phyloP scores from a whole-genome alignment of 1,140 invertebrate species.

The Temnothorax curvispinosus region DNA sequence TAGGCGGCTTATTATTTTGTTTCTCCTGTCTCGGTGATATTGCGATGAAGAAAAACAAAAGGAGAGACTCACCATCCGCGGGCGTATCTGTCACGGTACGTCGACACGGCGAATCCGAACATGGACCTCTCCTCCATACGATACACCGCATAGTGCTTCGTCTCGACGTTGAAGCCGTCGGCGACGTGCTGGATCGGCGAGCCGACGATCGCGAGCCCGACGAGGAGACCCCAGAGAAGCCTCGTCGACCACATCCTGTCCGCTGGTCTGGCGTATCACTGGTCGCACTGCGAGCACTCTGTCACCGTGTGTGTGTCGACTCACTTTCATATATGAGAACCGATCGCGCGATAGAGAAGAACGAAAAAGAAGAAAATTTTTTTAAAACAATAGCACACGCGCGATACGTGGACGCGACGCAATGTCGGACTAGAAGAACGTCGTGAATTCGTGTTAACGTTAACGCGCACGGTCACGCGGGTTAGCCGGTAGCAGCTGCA shows the following conservation, averaged over 20 bases:
- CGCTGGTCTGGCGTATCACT: not conserved
- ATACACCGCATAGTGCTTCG: conserved; percentile 79
- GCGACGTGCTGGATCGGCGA: conserved; percentile 35
- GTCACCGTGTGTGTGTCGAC: conserved; percentile 29
- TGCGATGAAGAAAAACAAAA: not conserved
- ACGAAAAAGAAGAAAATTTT: not conserved
- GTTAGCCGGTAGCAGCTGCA: conserved; percentile 51
- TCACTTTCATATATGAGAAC: conserved; percentile 36
- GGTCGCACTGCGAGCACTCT: conserved; percentile 39
- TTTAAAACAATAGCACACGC: not conserved
- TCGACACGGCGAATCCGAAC: conserved; percentile 81
- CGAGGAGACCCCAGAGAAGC: conserved; percentile 43
- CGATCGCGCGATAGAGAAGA: not conserved
- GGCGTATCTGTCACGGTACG: conserved; percentile 74
- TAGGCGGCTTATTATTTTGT: not conserved
- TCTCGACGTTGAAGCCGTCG: conserved; percentile 79
- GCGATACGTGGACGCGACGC: not conserved
- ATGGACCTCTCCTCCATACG: conserved; percentile 73
- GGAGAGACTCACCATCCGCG: conserved; percentile 77
- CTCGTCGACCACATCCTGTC: conserved; percentile 57
- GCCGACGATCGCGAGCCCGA: conserved; percentile 43
- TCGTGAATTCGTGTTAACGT: not conserved
- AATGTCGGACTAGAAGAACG: not conserved
- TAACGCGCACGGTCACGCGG: not conserved
- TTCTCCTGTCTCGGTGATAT: not conserved